Evolutionary conservation across 2,113 vertebrate species (phyloP), one percentile per base, ranked within the genome.

Genomic region (Leucopsar rothschildi): DNA sequence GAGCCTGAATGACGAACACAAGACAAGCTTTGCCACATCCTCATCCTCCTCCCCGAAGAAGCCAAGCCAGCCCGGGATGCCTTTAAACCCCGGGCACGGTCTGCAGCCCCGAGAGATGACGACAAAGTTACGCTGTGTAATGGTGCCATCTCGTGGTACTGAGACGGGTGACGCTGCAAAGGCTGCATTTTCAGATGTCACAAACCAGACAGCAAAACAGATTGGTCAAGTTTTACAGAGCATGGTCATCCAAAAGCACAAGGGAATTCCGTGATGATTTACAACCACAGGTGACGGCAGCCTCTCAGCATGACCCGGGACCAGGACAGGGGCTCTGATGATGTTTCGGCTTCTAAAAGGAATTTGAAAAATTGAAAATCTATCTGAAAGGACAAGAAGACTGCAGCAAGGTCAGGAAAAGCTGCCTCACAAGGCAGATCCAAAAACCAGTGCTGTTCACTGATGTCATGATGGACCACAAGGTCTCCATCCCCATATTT

Each of bases 141-240:
- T 75, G 72, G 94, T 97, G 97, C 98, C 98, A 97, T 93, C 98
- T 92, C 86, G 97, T 97, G 98, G 97, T 70, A 19, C 45, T 2
- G 40, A n/a, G 9, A 57, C 66, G 72, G 69, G 75, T 24, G 65
- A 86, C 12, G 5, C 72, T 15, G 72, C 61, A 37, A 24, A 10
- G 1, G 52, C 63, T 6, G 21, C 56, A 2, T 19, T 70, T 75
- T 3, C 72, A 42, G 11, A 8, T 8, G 49, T 13, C 56, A 35
- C 87, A 56, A 55, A 56, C 15, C 44, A 47, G 47, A 22, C 47
- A 37, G 2, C 28, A 53, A 59, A 90, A 11, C 18, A 70, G 28
- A 19, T 7, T 18, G 28, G 59, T 59, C 37, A 22, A 20, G 29
- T 60, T 82, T 89, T 59, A 53, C 33, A 45, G 35, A 5, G 44